Percentiles rank a stretch among this genome's conserved stretches.
phyloP scores from a whole-genome alignment of 2,888 invertebrate genomes.

The Panzeria rudis region DNA sequence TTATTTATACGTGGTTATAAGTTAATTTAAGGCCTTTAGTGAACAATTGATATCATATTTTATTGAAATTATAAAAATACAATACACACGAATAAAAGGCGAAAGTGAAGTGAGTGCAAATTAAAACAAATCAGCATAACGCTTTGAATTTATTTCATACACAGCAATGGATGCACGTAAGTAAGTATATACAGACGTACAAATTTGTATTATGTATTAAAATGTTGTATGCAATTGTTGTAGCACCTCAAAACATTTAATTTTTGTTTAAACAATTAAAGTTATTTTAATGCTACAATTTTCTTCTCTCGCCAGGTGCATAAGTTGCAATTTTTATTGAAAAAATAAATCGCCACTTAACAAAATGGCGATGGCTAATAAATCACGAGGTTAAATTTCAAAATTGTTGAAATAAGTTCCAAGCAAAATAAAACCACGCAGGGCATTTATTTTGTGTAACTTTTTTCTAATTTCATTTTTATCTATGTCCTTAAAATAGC shows the following conservation, averaged over 20 bases:
- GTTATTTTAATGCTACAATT: slow-evolving; percentile 66
- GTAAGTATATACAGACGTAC: not conserved
- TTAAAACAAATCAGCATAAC: not conserved
- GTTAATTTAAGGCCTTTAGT: slow-evolving; percentile 25
- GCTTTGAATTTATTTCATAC: not conserved
- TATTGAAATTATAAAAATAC: slow-evolving; percentile 31
- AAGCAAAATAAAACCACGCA: slow-evolving; percentile 28
- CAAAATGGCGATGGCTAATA: slow-evolving; percentile 41
- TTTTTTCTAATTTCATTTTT: slow-evolving; percentile 69
- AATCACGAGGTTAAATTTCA: not conserved
- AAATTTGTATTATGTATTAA: not conserved
- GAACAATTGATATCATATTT: slow-evolving; percentile 18
- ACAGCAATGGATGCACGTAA: not conserved
- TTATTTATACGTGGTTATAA: slow-evolving; percentile 5
- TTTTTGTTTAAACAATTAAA: slow-evolving; percentile 35
- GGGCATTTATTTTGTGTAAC: slow-evolving; percentile 27
- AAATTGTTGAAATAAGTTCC: slow-evolving; percentile 60
- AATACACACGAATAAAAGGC: slow-evolving; percentile 32
- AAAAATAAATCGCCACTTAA: slow-evolving; percentile 59
- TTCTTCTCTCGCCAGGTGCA: slow-evolving; percentile 67
- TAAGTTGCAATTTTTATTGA: slow-evolving; percentile 38
- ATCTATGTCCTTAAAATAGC: slow-evolving; percentile 75
- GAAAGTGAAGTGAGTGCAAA: slow-evolving; percentile 11
- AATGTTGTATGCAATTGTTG: slow-evolving; percentile 36
- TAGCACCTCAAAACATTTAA: slow-evolving; percentile 65